Evolutionary conservation across 2,113 vertebrate species (phyloP), one percentile per base, ranked within the genome.

Genomic region (Mastomys coucha): DNA sequence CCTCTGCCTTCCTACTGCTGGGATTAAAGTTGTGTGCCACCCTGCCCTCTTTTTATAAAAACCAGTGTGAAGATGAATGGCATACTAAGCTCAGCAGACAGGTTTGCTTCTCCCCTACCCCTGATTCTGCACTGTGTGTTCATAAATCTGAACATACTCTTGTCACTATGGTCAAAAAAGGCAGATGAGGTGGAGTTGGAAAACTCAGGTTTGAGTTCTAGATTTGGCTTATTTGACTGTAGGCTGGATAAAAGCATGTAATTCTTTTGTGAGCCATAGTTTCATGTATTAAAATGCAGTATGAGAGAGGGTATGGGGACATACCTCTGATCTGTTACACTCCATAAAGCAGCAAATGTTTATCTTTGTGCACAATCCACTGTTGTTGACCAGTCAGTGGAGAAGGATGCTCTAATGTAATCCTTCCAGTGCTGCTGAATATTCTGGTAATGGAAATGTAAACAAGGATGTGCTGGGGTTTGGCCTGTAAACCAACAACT

Each of bases 391-490:
- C 31, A 51, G 67, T 75, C 51, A 39, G 24, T 51, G 85, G 72
- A 76, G 91, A 77, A 90, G 53, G 80, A 84, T 89, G n/a, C 65
- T 80, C 28, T 58, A 2, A 51, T 86, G 63, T 12, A 69, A 63
- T 20, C 33, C 72, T 86, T 89, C 89, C 31, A 6, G 39, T 84
- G 69, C 63, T 63, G 80, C 80, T n/a, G 70, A 91, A 76, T 90
- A 58, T 85, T 85, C 91, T 76, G 85, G 94, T 93, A 92, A 92
- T 65, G 91, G 93, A 93, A 88, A 96, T 88, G 90, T 80, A 96
- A 96, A 97, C 69, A 93, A 78, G 24, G 51, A 42, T 75, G 10
- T 22, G 17, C 42, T 95, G 78, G 14, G 73, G 94, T 95, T 56
- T 94, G 70, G 56, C 39, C 76, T 76, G 19, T 95, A 91, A 94